These are phyloP conservation scores for Empis livida DNA, from an alignment of 2,888 invertebrate species.

Conservation along the genomic window DNA sequence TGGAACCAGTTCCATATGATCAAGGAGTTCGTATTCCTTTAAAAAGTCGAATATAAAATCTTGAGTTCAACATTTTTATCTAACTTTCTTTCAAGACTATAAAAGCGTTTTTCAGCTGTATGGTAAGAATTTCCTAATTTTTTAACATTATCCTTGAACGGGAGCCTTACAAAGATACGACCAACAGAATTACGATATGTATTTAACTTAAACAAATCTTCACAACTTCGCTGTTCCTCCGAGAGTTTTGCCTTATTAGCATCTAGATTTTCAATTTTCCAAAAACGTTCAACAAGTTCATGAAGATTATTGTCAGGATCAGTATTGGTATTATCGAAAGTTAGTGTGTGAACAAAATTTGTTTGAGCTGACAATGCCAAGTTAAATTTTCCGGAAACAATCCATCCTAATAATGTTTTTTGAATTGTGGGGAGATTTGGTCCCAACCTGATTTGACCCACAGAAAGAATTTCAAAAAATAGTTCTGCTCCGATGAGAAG, in stretches of 20 bases:
- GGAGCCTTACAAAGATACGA: constrained; percentile 8
- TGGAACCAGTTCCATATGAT: constrained; percentile 11
- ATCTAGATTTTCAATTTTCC: constrained; percentile 10
- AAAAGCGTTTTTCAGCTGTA: neutral
- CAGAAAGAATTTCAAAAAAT: constrained; percentile 11
- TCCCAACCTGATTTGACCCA: constrained; percentile 10
- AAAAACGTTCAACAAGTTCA: constrained; percentile 4
- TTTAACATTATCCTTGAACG: neutral
- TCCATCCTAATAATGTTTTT: constrained; percentile 11
- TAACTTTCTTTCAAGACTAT: neutral
- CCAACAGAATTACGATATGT: constrained; percentile 4
- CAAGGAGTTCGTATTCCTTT: constrained; percentile 10
- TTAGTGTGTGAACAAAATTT: too few relatives aligned
- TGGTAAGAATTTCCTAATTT: neutral
- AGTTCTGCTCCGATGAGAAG: constrained; percentile 2
- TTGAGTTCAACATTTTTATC: constrained; percentile 1
- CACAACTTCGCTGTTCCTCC: constrained; percentile 8
- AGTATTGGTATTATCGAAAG: neutral
- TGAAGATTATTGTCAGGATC: neutral
- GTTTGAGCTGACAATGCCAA: too few relatives aligned
- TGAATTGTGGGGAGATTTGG: constrained; percentile 8
- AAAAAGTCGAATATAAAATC: constrained; percentile 12
- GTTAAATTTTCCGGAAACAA: neutral
- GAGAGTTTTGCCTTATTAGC: constrained; percentile 3
- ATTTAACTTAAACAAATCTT: constrained; percentile 6